Base-by-base conservation (phyloP, 1,140 invertebrate genomes). In the Brachionus rubens region DNA sequence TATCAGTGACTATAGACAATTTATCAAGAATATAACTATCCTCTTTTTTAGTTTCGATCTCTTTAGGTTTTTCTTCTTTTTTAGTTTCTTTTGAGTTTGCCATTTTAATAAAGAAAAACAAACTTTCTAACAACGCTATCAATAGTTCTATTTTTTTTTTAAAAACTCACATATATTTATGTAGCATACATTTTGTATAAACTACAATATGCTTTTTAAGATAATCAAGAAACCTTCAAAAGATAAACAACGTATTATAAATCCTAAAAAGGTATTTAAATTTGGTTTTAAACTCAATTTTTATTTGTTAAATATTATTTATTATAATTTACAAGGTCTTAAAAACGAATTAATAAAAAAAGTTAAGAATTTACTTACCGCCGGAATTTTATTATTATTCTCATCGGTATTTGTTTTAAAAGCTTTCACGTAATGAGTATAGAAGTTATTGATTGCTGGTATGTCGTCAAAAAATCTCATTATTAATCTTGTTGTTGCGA, bases 1-100 rank as follows among this genome's bases (percentile, higher is more conserved):
- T 72, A 40, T 72, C 68, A 21, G 68, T 72, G 3, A 72, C 47
- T 12, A 72, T 40, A 7, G 68, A 72, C 30, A 72, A 54, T 30
- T 72, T 72, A 50, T 72, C 12, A 0, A 72, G 46, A 1, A 72
- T 9, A 33, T 28, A 50, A 24, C 46, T 72, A 5, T 40, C 46
- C 16, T 50, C 21, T 16, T 50, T 26, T n/a, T 21, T 24, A 21
- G n/a, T 16, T 33, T 72, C 19, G 3, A 26, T 16, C 7, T 24
- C 10, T 14, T 48, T 41, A 14, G 68, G 33, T 28, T 72, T 48
- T 10, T 40, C 46, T 48, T 72, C 24, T 50, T 16, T 48, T 14
- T 72, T 36, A 12, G 5, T 30, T 14, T 72, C 33, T 36, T 72
- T 68, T 7, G n/a, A 19, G 19, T 30, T 19, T 54, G 46, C 43